Base-by-base conservation (phyloP, 1,140 invertebrate species). In the Drosophila sp. region DNA sequence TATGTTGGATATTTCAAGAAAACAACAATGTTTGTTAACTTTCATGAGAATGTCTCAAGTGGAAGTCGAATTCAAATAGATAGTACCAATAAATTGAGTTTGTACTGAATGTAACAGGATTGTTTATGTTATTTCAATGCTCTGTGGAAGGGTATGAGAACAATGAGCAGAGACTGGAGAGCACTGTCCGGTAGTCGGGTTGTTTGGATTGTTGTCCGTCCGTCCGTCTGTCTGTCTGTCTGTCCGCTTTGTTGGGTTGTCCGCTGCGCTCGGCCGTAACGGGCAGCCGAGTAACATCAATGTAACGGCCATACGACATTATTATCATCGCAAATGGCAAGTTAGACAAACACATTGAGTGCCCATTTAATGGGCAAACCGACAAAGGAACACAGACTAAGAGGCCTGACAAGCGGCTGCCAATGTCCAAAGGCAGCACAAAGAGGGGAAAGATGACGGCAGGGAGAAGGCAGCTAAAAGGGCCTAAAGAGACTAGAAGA, bases 331-430 rank as follows among this genome's bases (percentile, higher is more conserved):
- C 83, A 87, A 87, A 87, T 87, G 82, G 82, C 78, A 87, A 87
- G 82, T 89, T 87, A 87, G 82, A 87, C 82, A 87, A 87, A 87
- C 82, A 87, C 82, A 87, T 87, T 87, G 82, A 87, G 82, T 87
- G 83, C 82, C 82, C 82, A 87, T 87, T 87, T 82, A 87, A 86
- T 89, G 83, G 82, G 63, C 72, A 48, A 51, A 61, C 43, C 65
- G 56, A 67, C 65, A 72, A 72, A 66, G 69, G 65, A n/a, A n/a
- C 65, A 25, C 67, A 25, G 51, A 41, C 51, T 29, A 58, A 32
- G 25, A 59, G 53, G 54, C 50, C 45, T 57, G 64, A 56, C 41
- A 46, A 57, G 50, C 46, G 46, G 40, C 25, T 14, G 56, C 25
- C 40, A 29, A 45, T 25, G 45, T 5, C 65, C 53, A 38, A 48